Evolutionary conservation across 2,113 vertebrate genomes (phyloP).

Genomic region (Mus pahari): DNA sequence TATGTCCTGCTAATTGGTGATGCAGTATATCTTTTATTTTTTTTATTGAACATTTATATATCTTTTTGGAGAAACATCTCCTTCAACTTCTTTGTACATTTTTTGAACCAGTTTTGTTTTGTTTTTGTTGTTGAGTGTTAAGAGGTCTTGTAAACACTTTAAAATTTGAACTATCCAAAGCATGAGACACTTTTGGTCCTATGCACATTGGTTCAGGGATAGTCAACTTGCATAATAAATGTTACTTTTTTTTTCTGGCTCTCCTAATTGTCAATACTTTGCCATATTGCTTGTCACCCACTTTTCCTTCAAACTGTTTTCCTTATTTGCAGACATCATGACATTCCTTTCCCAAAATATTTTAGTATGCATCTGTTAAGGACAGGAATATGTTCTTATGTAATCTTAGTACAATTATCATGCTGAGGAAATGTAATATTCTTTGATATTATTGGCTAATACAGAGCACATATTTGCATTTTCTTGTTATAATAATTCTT

Average conservation of each 20-base stretch:
- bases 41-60: not conserved
- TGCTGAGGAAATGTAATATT: conserved; percentile 29
- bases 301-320: conserved; percentile 13
- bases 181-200: not conserved
- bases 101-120: not conserved
- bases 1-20: not conserved
- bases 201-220: not conserved
- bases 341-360: conserved; percentile 42
- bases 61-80: conserved; percentile 21
- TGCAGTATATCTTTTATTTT: not conserved
- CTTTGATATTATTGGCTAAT: conserved; percentile 30
- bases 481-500: not conserved
- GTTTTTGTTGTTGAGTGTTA: conserved; percentile 27
- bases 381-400: conserved; percentile 56
- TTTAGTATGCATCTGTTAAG: conserved; percentile 39
- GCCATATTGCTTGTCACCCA: conserved; percentile 6
- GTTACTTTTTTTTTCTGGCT: conserved; percentile 17
- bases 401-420: not conserved
- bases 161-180: not conserved
- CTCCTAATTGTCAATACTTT: conserved; percentile 57
- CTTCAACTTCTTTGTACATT: not conserved
- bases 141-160: not conserved
- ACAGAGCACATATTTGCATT: not conserved
- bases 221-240: not conserved
- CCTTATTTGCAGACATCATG: conserved; percentile 44